Evolutionary conservation across 2,888 invertebrate species (phyloP).

Genomic region (Ptychoptera albimana): DNA sequence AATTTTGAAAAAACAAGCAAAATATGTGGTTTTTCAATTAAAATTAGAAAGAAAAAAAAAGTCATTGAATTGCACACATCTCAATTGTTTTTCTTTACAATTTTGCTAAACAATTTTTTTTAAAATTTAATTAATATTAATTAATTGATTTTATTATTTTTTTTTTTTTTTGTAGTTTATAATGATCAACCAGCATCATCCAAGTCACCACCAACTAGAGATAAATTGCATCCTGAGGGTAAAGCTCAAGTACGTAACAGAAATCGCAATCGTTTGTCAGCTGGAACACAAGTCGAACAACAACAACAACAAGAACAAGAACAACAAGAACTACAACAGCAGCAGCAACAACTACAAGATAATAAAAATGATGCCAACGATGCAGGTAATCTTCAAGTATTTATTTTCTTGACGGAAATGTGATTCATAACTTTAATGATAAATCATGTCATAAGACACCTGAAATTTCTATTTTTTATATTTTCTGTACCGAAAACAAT

Average conservation of each 20-base stretch:
- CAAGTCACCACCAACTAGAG: constrained; percentile 63
- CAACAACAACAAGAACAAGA: constrained; percentile 1
- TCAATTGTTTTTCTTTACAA: not conserved
- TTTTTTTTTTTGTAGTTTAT: constrained; percentile 33
- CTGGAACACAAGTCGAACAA: not conserved
- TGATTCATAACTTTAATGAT: no score
- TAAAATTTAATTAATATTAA: not conserved
- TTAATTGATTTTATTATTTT: constrained; percentile 1
- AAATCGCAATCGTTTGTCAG: constrained; percentile 16
- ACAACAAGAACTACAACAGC: not conserved
- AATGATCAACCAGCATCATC: constrained; percentile 56
- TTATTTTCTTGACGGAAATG: not conserved
- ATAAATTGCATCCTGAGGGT: constrained; percentile 61
- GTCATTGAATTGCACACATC: no score
- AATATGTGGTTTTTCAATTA: no score
- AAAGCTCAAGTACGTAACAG: constrained; percentile 44
- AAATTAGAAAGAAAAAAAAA: no score
- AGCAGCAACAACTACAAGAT: constrained; percentile 10
- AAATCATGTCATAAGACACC: no score
- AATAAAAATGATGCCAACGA: constrained; percentile 14
- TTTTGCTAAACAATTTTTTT: no score
- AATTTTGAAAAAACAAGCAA: no score
- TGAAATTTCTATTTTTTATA: no score
- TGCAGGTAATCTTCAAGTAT: constrained; percentile 12
- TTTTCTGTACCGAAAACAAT: no score